These are phyloP conservation scores for Sula dactylatra DNA, from an alignment of 2,113 vertebrate genomes.

Conservation along the genomic window DNA sequence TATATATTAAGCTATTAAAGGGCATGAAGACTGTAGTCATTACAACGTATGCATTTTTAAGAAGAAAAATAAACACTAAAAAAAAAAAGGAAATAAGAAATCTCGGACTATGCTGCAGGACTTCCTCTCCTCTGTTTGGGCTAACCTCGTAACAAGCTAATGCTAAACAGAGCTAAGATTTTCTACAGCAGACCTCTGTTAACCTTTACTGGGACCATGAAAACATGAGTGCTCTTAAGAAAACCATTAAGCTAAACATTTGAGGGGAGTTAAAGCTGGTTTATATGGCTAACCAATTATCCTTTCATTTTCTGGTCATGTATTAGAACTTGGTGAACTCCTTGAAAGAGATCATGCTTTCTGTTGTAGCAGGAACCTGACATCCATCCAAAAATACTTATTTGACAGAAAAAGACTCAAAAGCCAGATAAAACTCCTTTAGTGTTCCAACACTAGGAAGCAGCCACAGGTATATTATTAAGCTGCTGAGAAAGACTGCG, in stretches of 20 bases:
- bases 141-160: not conserved
- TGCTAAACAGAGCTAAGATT: not conserved
- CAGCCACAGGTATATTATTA: not conserved
- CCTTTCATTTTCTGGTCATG: not conserved
- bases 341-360: not conserved
- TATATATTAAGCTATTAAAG: not conserved
- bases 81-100: not conserved
- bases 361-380: not conserved
- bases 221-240: constrained; percentile 7
- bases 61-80: not conserved
- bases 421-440: not conserved
- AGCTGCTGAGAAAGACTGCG: not conserved
- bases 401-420: not conserved
- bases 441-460: not conserved
- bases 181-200: not conserved
- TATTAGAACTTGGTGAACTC: not conserved
- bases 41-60: not conserved
- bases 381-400: not conserved
- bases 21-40: not conserved
- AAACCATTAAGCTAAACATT: not conserved
- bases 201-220: not conserved
- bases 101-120: not conserved
- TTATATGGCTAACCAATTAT: not conserved
- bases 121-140: not conserved
- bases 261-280: not conserved